phyloP scores from a whole-genome alignment of 35 echinoderm and acorn worm genomes.

The Lytechinus variegatus region DNA sequence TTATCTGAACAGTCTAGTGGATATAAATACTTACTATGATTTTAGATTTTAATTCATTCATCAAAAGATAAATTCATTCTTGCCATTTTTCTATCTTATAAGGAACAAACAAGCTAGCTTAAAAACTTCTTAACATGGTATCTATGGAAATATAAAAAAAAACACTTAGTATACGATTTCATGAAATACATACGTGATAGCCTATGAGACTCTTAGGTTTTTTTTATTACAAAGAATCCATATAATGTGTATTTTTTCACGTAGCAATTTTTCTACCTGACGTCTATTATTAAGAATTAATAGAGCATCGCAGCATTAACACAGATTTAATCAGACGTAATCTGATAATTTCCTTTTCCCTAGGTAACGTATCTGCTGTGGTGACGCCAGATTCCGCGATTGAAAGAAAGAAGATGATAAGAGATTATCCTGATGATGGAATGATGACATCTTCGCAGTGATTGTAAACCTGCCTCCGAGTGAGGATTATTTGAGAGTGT shows the following conservation, averaged over 20 bases:
- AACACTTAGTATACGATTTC: too few species aligned
- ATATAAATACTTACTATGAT: too few species aligned
- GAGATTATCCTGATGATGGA: not conserved
- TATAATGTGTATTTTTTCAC: not conserved
- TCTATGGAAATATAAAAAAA: too few species aligned
- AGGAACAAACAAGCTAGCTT: too few species aligned
- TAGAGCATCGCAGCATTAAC: not conserved
- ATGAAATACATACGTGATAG: too few species aligned
- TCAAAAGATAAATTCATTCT: too few species aligned
- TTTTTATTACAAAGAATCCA: not conserved
- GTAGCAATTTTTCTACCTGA: not conserved
- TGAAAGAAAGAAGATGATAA: not conserved
- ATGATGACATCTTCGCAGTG: not conserved
- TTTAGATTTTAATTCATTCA: too few species aligned
- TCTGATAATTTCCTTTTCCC: not conserved
- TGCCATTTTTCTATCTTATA: too few species aligned
- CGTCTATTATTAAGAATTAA: not conserved
- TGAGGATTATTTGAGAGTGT: not conserved
- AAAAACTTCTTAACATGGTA: too few species aligned
- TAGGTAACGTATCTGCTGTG: not conserved
- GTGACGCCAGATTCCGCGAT: not conserved
- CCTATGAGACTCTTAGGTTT: too few species aligned
- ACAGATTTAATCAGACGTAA: not conserved
- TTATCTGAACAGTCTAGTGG: too few species aligned
- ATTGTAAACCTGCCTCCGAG: not conserved